Percentiles rank a stretch among this genome's conserved stretches.
Evolutionary conservation across 2,888 invertebrate genomes (phyloP).

Genomic region (Operophtera brumata): DNA sequence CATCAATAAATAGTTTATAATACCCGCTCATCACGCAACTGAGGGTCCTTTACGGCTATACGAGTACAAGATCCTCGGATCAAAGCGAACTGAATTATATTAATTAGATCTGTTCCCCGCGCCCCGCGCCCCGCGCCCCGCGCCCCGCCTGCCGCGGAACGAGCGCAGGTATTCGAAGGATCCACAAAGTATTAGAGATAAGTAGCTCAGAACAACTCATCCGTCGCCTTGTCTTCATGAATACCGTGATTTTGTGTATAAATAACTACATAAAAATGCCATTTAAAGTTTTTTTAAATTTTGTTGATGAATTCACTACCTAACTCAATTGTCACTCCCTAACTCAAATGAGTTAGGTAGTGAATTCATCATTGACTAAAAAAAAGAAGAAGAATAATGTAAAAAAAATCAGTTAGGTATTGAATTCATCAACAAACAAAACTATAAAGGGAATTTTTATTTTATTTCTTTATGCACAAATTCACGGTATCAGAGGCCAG

Average conservation of each 20-base stretch:
- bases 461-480: no score
- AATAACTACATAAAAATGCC: no score
- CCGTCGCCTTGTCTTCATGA: not conserved
- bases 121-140: no score
- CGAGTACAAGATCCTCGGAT: conserved; percentile 39
- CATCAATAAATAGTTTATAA: no score
- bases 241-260: not conserved
- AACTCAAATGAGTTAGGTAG: not conserved
- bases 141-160: not conserved
- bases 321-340: not conserved
- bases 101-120: conserved; percentile 42
- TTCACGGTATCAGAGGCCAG: no score
- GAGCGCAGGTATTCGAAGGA: not conserved
- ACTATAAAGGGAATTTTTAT: no score
- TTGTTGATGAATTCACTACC: no score
- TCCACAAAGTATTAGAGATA: conserved; percentile 21
- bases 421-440: no score
- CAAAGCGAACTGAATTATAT: conserved; percentile 52
- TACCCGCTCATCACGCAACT: conserved; percentile 15
- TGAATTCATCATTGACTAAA: no score
- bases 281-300: no score
- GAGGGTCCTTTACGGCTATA: conserved; percentile 33
- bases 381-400: no score
- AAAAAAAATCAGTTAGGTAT: no score
- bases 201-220: conserved; percentile 7